Conservation (phyloP, 2,113 vertebrate genomes). For the Psettodes erumei region DNA sequence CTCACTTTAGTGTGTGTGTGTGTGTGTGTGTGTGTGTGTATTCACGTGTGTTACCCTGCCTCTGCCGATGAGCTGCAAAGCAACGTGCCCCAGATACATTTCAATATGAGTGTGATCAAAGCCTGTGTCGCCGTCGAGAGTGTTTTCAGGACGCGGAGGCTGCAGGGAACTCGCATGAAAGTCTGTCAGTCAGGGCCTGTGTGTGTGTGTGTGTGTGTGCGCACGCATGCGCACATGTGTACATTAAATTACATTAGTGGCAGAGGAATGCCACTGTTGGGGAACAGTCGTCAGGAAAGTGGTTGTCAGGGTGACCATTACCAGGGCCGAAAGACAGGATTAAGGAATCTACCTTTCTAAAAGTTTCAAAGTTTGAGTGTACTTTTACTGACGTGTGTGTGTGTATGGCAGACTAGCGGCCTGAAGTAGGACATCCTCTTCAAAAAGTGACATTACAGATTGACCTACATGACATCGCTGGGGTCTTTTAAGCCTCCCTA, state of each 20-base stretch:
- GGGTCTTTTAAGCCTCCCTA: background rate
- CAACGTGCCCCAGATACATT: conserved; percentile 63
- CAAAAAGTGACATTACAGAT: background rate
- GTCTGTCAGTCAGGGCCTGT: background rate
- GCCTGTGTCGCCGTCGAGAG: conserved; percentile 32
- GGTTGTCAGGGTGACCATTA: conserved; percentile 60
- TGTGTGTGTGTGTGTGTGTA: conserved; percentile 3
- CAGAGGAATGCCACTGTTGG: conserved; percentile 36
- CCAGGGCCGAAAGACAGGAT: conserved; percentile 25
- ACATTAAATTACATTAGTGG: conserved; percentile 33
- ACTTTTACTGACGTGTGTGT: background rate
- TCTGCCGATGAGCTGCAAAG: conserved; percentile 37
- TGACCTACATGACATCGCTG: conserved; percentile 26
- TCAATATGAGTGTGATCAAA: conserved; percentile 57
- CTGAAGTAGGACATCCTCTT: background rate
- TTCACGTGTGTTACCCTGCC: conserved; percentile 12
- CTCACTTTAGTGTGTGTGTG: conserved; percentile 6
- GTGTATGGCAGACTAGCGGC: background rate
- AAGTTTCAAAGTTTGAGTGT: conserved; percentile 15
- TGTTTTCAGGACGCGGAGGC: conserved; percentile 27
- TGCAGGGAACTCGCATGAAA: conserved; percentile 15
- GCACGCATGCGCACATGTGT: background rate
- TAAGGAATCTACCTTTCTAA: conserved; percentile 9
- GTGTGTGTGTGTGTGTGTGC: background rate
- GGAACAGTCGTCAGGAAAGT: conserved; percentile 7